Base-by-base conservation (phyloP, 2,888 invertebrate species). In the Alcis repandata region DNA sequence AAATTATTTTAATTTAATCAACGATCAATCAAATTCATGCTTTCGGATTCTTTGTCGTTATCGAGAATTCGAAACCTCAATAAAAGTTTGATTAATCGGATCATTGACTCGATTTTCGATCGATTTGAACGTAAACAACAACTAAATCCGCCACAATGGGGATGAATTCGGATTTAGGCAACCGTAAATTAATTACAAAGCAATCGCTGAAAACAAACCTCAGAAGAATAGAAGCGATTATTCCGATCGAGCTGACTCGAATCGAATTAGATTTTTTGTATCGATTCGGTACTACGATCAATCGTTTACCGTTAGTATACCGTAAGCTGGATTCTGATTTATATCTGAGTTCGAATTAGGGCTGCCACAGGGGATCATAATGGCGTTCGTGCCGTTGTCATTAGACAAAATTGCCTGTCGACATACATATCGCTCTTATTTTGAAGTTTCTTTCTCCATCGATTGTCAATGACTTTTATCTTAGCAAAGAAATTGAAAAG, bases 271-370 rank as follows among this genome's bases (percentile, higher is more conserved):
- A 81, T 75, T 87, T 86, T 89, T 88, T 83, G 72, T 82, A 85
- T 80, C 84, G 82, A 84, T 86, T 86, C 83, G 80, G 81, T 81
- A 84, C 84, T 89, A 87, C 83, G 46, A 68, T 71, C 78, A 87
- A 89, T 91, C 88, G 87, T 85, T 82, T 82, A 86, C 90, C 89
- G 89, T 89, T 87, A 86, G 85, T 89, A n/a, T n/a, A 89, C 90
- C 90, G 90, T 87, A 86, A 89, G 83, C 79, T 79, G 83, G 83
- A 86, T 88, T 83, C 75, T 75, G 83, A 86, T 85, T 88, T 86
- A 86, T 88, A 86, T 89, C 85, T 77, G 81, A 80, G 83, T 82
- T 78, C 69, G 75, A 79, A 80, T 75, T 74, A 82, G 80, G 78
- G 82, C 68, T 72, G 74, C 61, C 69, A 62, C 58, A 60, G 66